Evolutionary conservation across 2,888 invertebrate species (phyloP).

Genomic region (Leptura quadrifasciata): DNA sequence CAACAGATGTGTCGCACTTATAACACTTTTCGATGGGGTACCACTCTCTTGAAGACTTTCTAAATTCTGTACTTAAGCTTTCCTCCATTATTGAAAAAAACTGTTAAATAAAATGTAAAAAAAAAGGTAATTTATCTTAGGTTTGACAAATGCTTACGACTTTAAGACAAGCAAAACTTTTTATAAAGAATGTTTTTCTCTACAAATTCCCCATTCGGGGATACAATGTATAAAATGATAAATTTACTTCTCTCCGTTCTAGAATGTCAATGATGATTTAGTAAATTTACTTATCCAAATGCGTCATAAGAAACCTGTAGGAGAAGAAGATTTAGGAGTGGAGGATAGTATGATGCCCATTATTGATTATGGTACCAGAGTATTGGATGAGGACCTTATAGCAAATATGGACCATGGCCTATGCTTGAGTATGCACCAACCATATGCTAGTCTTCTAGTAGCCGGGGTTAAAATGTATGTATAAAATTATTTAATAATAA

Average conservation of each 20-base stretch:
- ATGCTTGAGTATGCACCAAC: constrained; percentile 97
- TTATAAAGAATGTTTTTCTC: too few relatives aligned
- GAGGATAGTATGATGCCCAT: constrained; percentile 64
- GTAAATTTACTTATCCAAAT: constrained; percentile 66
- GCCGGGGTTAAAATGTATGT: constrained; percentile 92
- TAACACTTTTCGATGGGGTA: too few relatives aligned
- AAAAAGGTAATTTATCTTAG: too few relatives aligned
- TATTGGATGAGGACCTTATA: constrained; percentile 70
- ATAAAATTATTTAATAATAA: constrained; percentile 33
- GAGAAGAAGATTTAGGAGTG: constrained; percentile 61
- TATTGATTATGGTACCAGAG: constrained; percentile 63
- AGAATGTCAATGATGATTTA: constrained; percentile 65
- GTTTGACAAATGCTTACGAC: too few relatives aligned
- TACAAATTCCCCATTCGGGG: too few relatives aligned
- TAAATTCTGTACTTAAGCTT: too few relatives aligned
- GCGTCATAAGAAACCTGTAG: constrained; percentile 65
- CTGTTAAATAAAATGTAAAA: too few relatives aligned
- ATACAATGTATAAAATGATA: not conserved
- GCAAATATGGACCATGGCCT: constrained; percentile 78
- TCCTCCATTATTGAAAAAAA: too few relatives aligned
- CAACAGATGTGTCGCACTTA: too few relatives aligned
- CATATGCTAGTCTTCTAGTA: constrained; percentile 94
- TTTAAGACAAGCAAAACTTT: too few relatives aligned
- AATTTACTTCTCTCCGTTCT: constrained; percentile 36
- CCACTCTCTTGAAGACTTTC: too few relatives aligned